These are phyloP conservation scores for Parnassius apollo DNA, from an alignment of 2,888 invertebrate genomes.

Conservation along the genomic window DNA sequence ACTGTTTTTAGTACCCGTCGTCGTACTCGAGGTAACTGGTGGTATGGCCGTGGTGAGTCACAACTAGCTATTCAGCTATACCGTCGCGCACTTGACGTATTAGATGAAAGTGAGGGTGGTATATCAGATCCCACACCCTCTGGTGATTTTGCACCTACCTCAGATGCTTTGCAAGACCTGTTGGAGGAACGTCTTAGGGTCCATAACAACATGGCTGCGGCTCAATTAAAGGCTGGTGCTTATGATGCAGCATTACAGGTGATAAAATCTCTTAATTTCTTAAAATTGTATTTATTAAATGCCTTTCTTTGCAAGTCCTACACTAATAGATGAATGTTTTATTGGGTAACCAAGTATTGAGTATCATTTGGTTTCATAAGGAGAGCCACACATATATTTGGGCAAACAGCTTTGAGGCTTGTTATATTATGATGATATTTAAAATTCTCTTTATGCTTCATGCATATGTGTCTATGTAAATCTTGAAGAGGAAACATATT, in stretches of 20 bases:
- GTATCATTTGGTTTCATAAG: too few relatives aligned
- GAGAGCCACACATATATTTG: too few relatives aligned
- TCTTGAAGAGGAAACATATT: too few relatives aligned
- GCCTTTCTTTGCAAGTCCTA: too few relatives aligned
- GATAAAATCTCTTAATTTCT: background rate
- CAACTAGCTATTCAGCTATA: conserved; percentile 92
- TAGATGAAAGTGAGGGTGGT: conserved; percentile 87
- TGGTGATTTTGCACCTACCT: conserved; percentile 61
- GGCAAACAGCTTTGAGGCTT: too few relatives aligned
- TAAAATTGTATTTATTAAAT: too few relatives aligned
- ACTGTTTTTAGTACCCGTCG: conserved; percentile 53
- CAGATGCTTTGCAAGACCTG: conserved; percentile 67
- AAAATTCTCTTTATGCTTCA: too few relatives aligned
- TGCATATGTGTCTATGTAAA: too few relatives aligned
- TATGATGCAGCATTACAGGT: conserved; percentile 91
- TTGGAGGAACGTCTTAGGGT: conserved; percentile 91
- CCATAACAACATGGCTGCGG: conserved; percentile 95
- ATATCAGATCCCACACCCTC: conserved; percentile 78
- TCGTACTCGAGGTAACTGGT: conserved; percentile 94
- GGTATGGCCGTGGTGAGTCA: conserved; percentile 91
- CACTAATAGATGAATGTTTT: too few relatives aligned
- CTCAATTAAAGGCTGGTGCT: conserved; percentile 93
- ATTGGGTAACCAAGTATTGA: too few relatives aligned
- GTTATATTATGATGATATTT: too few relatives aligned
- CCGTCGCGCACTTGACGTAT: conserved; percentile 89